Evolutionary conservation across 2,888 invertebrate species (phyloP).

Genomic region (Aspidapion aeneum): DNA sequence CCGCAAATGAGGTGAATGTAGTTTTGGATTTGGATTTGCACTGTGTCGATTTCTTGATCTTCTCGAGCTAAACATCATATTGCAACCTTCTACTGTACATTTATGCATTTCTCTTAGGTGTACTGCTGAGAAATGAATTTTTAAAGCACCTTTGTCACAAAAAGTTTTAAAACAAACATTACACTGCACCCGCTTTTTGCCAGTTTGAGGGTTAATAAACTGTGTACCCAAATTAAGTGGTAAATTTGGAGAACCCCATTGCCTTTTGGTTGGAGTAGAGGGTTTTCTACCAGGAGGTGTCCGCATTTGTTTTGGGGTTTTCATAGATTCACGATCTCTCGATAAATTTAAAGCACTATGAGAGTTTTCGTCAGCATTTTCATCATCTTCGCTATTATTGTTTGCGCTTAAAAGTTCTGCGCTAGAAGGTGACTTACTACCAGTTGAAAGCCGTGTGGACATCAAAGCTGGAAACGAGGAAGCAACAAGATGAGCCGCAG

Average conservation of each 20-base stretch:
- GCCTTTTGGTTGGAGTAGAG: constrained; percentile 72
- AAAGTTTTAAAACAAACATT: constrained; percentile 98
- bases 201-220: constrained; percentile 88
- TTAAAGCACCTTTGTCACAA: constrained; percentile 98
- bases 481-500: constrained; percentile 60
- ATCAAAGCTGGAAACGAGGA: constrained; percentile 59
- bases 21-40: constrained; percentile 97
- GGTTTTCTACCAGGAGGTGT: constrained; percentile 58
- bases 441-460: constrained; percentile 52
- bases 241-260: constrained; percentile 72
- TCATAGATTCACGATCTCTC: constrained; percentile 51
- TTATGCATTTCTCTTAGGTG: constrained; percentile 99
- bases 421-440: constrained; percentile 50
- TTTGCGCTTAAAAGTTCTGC: constrained; percentile 45
- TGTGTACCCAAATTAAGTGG: constrained; percentile 84
- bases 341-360: constrained; percentile 64
- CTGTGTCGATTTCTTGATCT: constrained; percentile 94
- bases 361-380: constrained; percentile 58
- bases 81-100: constrained; percentile 97
- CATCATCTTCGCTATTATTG: constrained; percentile 53
- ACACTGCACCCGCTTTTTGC: constrained; percentile 96
- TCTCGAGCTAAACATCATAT: constrained; percentile 98
- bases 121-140: constrained; percentile 98
- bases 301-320: constrained; percentile 46
- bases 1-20: constrained; percentile 92